Evolutionary conservation across 2,888 invertebrate genomes (phyloP), one percentile per base, ranked within the genome.

Genomic region (Galerucella pusilla): DNA sequence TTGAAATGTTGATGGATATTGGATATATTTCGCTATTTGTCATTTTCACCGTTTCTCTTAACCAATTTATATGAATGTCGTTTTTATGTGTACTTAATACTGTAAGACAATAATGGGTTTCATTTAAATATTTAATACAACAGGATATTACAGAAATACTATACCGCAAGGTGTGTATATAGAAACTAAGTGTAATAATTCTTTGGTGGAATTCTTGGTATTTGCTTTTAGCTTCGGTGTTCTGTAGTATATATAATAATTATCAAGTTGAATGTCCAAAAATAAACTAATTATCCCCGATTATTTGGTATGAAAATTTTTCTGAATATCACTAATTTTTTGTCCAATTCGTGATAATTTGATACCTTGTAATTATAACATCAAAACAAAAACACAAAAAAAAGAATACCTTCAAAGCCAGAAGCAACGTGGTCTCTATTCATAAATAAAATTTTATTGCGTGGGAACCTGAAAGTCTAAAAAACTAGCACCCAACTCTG

Each of bases 401-500:
- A 69, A 69, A 74, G 20, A 35, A 66, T 64, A 57, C 75, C 72
- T 68, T 35, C 3, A 49, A 28, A 54, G 77, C 73, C 66, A 28
- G 35, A 60, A 69, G 74, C 28, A 59, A 71, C 42, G 66, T 25
- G 60, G 63, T 73, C 75, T 73, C 74, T 71, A 70, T 69, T 78
- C 78, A 82, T 83, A 82, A 82, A 82, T 81, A 80, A 80, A 69
- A 77, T 74, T 82, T 83, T 83, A 83, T 82, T 83, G 84, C 82
- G 84, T 84, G 84, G 83, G 83, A 84, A 83, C 76, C 65, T 65
- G 63, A 78, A 12, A 49, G 46, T 2, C 78, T 78, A 80, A 78
- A 81, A 74, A 75, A 79, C 67, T 78, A 70, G 73, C 74, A 77
- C 78, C 76, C 77, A n/a, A 71, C 52, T 75, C 71, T 75, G 73